Conservation (phyloP, 2,113 vertebrate genomes). For the Motacilla alba region DNA sequence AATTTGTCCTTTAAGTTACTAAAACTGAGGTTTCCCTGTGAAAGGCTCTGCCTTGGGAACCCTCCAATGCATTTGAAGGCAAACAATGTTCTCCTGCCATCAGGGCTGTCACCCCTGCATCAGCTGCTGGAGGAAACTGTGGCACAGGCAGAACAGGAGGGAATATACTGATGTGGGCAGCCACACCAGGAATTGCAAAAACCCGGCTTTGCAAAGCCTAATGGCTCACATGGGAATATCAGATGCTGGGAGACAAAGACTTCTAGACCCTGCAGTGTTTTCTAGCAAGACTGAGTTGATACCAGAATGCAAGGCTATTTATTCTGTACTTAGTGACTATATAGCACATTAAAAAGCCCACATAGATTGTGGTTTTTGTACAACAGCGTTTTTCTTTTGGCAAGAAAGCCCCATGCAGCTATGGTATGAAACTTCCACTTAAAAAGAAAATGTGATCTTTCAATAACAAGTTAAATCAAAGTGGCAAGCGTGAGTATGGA, state of each 20-base stretch:
- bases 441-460: background rate
- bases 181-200: background rate
- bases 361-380: fast-evolving
- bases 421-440: background rate
- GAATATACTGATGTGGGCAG: background rate
- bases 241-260: background rate
- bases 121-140: background rate
- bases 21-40: background rate
- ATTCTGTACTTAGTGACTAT: background rate
- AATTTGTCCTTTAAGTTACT: background rate
- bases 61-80: background rate
- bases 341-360: background rate
- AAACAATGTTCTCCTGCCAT: background rate
- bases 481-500: background rate
- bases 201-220: background rate
- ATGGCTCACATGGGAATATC: background rate
- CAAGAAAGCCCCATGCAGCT: background rate
- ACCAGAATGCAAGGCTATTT: background rate
- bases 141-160: background rate
- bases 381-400: background rate
- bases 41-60: background rate
- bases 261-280: background rate
- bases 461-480: constrained; percentile 2
- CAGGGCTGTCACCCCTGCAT: background rate
- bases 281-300: background rate